Percentiles rank a stretch among this genome's conserved stretches.
phyloP scores from a whole-genome alignment of 1,140 invertebrate species.

The Rhizoglyphus robini region DNA sequence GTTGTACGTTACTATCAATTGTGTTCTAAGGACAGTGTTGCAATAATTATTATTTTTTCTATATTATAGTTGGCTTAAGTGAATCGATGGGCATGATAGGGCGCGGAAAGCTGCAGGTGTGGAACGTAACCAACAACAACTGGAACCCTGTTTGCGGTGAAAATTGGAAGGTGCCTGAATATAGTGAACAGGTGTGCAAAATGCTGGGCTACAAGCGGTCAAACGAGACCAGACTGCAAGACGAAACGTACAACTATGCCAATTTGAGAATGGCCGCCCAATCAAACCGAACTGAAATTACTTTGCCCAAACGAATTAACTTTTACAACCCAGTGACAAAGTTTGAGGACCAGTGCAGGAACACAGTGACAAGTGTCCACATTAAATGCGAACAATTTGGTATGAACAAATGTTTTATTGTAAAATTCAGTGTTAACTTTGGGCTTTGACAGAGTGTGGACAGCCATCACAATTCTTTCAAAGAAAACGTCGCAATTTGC shows the following conservation, averaged over 20 bases:
- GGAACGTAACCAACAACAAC: conserved; percentile 19
- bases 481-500: conserved; percentile 4
- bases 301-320: background rate
- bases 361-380: conserved; percentile 19
- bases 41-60: background rate
- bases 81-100: conserved; percentile 22
- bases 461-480: background rate
- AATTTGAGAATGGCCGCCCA: background rate
- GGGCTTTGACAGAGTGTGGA: conserved; percentile 17
- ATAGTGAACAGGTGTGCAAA: conserved; percentile 25
- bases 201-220: conserved; percentile 26
- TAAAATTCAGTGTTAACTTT: too few relatives aligned
- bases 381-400: conserved; percentile 24
- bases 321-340: background rate
- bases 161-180: conserved; percentile 24
- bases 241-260: conserved; percentile 6
- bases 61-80: conserved; percentile 23
- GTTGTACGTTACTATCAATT: conserved; percentile 30
- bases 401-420: too few relatives aligned
- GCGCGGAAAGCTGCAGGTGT: conserved; percentile 27
- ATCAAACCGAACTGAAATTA: background rate
- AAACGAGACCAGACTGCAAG: conserved; percentile 24
- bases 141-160: conserved; percentile 28
- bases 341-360: background rate
- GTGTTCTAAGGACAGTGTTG: background rate